These are phyloP conservation scores for Pristionchus mayeri DNA, from an alignment of 2,888 invertebrate genomes.

Conservation along the genomic window DNA sequence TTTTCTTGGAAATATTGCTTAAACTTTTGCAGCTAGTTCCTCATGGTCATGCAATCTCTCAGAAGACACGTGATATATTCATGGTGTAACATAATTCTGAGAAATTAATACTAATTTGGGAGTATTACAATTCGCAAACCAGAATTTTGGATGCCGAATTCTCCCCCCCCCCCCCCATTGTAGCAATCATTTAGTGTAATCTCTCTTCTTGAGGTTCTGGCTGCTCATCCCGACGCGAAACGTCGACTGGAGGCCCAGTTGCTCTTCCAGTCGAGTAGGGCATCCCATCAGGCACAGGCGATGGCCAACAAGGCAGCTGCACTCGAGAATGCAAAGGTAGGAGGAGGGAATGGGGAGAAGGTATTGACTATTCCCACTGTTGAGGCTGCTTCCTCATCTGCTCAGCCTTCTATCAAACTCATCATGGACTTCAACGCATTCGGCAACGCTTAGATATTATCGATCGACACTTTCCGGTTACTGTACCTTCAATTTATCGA, in stretches of 20 bases:
- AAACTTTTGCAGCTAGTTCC: too few relatives aligned
- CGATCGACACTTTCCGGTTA: background rate
- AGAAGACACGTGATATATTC: too few relatives aligned
- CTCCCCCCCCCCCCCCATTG: too few relatives aligned
- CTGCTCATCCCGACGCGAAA: constrained; percentile 86
- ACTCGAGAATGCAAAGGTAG: constrained; percentile 44
- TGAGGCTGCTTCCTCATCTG: background rate
- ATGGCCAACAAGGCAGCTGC: constrained; percentile 43
- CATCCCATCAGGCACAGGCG: constrained; percentile 49
- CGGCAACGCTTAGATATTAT: constrained; percentile 48
- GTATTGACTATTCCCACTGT: background rate
- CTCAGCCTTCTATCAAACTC: constrained; percentile 70
- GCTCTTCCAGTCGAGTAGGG: constrained; percentile 56
- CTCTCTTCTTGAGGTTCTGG: constrained; percentile 82
- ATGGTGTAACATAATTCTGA: too few relatives aligned
- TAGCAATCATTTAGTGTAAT: background rate
- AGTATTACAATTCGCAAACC: too few relatives aligned
- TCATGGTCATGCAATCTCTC: too few relatives aligned
- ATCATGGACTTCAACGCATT: constrained; percentile 70
- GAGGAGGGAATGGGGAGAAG: background rate
- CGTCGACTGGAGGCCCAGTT: constrained; percentile 89
- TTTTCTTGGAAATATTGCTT: too few relatives aligned
- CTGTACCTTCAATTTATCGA: constrained; percentile 14
- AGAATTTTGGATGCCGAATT: too few relatives aligned
- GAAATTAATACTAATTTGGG: too few relatives aligned